These are phyloP conservation scores for Sebastes hubbsi DNA, from an alignment of 2,797 vertebrate species.

Conservation along the genomic window DNA sequence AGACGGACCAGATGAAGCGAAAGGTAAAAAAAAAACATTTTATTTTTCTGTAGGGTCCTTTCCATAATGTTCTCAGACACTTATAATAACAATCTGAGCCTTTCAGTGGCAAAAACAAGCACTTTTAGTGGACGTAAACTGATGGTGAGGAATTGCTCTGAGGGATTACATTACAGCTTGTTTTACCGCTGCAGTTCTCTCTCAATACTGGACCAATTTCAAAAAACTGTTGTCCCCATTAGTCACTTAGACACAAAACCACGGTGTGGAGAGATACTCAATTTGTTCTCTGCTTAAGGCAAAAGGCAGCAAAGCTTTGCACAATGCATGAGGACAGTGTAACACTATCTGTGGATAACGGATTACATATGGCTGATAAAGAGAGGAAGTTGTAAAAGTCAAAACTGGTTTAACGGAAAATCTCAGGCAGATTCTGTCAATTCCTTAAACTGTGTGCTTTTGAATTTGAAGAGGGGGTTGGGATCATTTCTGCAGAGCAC, in stretches of 20 bases:
- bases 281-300: neutral
- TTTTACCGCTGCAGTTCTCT: too few species aligned
- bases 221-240: too few species aligned
- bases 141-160: too few species aligned
- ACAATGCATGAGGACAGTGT: neutral
- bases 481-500: neutral
- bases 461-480: neutral
- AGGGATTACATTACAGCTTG: too few species aligned
- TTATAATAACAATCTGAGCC: too few species aligned
- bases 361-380: neutral
- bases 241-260: too few species aligned
- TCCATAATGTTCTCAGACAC: too few species aligned
- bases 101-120: accelerated
- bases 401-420: neutral
- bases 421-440: neutral
- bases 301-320: neutral
- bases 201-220: too few species aligned
- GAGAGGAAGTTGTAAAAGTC: neutral
- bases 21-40: too few species aligned
- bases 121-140: too few species aligned
- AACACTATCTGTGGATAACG: neutral
- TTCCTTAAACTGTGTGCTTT: neutral
- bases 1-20: too few species aligned
- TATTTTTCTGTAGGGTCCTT: too few species aligned
- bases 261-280: neutral